Evolutionary conservation across 2,113 vertebrate genomes (phyloP).

Genomic region (Psittacula cyanocephala): DNA sequence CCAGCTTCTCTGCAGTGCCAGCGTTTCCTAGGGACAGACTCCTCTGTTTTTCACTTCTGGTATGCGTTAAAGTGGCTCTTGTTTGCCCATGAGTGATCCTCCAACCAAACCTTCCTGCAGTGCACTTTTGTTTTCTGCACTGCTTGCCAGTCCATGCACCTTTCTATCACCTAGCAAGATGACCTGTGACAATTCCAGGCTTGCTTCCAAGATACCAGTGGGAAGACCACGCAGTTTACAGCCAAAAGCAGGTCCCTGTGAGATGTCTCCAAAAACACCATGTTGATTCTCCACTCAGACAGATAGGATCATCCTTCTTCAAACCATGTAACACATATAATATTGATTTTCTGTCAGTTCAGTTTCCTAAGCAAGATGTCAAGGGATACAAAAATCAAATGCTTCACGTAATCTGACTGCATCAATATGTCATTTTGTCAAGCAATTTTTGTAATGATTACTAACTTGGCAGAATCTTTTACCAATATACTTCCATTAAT

Average conservation of each 20-base stretch:
- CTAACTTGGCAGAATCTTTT: neutral
- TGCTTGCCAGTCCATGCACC: neutral
- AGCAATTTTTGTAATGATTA: neutral
- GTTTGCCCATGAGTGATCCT: fast-evolving
- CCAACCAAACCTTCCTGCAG: neutral
- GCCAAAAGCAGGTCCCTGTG: neutral
- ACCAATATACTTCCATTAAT: neutral
- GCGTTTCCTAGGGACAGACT: neutral
- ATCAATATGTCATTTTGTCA: neutral
- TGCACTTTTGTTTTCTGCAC: neutral
- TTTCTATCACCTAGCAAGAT: neutral
- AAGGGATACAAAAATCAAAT: neutral
- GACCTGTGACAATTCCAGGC: neutral
- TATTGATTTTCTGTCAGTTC: neutral
- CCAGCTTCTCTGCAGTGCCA: neutral
- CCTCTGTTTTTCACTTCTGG: neutral
- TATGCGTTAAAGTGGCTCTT: neutral
- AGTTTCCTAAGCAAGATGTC: neutral
- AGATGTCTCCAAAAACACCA: neutral
- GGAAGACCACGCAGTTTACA: neutral
- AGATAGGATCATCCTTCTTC: neutral
- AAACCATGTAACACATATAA: neutral
- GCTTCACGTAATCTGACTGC: neutral
- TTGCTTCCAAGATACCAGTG: neutral
- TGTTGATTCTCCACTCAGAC: neutral